These are phyloP conservation scores for Morpho deidamia DNA, from an alignment of 2,888 invertebrate species.

Conservation along the genomic window DNA sequence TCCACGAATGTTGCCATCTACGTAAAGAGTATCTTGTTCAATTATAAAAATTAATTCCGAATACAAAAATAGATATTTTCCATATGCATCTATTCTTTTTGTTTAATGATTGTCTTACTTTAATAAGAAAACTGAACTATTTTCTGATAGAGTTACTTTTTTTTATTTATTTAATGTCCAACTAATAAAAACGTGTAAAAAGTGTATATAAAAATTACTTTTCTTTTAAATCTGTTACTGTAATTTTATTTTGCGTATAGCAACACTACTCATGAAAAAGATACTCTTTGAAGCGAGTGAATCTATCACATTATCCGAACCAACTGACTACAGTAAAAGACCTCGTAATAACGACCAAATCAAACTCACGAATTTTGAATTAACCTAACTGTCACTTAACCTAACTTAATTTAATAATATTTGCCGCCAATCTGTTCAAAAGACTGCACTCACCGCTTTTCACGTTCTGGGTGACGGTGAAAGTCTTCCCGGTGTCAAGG, in stretches of 20 bases:
- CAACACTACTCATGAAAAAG: conserved; percentile 42
- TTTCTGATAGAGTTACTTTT: neutral
- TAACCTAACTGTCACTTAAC: conserved; percentile 16
- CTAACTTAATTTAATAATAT: conserved; percentile 43
- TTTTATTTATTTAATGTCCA: neutral
- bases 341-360: conserved; percentile 8
- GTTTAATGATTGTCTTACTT: too few species aligned
- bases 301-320: conserved; percentile 21
- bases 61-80: too few species aligned
- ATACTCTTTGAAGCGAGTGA: conserved; percentile 51
- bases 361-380: conserved; percentile 8
- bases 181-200: neutral
- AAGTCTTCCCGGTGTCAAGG: conserved; percentile 94
- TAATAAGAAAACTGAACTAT: too few species aligned
- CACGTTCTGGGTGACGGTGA: conserved; percentile 95
- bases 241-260: conserved; percentile 3
- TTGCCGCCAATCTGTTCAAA: conserved; percentile 47
- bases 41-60: conserved; percentile 12
- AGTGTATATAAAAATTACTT: conserved; percentile 5
- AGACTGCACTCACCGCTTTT: conserved; percentile 77
- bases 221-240: neutral
- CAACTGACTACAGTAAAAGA: conserved; percentile 11
- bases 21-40: conserved; percentile 29
- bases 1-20: conserved; percentile 24
- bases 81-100: too few species aligned